phyloP scores from a whole-genome alignment of 2,113 vertebrate genomes.

The Neogale vison region DNA sequence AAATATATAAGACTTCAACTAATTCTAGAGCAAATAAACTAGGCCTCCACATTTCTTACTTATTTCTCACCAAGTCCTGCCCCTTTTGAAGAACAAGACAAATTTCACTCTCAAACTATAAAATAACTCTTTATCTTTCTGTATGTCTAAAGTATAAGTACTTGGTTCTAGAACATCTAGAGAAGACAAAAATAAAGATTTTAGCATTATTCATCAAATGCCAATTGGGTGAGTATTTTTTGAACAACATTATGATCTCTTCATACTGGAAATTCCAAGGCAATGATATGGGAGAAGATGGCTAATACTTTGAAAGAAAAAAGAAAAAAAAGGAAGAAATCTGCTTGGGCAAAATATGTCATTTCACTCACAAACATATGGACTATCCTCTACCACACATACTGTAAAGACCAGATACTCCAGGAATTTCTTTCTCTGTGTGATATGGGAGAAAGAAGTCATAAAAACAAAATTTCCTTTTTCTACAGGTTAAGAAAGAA shows the following conservation, averaged over 20 bases:
- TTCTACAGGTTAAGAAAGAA: conserved; percentile 38
- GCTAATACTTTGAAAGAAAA: conserved; percentile 19
- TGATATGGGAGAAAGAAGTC: not conserved
- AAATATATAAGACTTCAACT: not conserved
- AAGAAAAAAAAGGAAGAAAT: conserved; percentile 52
- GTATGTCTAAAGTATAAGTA: conserved; percentile 44
- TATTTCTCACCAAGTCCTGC: not conserved
- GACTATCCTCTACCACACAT: not conserved
- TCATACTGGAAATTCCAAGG: conserved; percentile 40
- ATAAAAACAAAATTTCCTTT: conserved; percentile 45
- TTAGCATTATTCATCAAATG: conserved; percentile 52
- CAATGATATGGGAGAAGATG: conserved; percentile 1
- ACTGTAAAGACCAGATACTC: not conserved
- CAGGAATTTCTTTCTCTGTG: conserved; percentile 14
- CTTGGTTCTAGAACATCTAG: conserved; percentile 35
- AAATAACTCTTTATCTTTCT: not conserved
- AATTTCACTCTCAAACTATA: conserved; percentile 35
- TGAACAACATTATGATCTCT: conserved; percentile 12
- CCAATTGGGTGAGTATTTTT: not conserved
- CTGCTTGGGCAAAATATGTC: conserved; percentile 11
- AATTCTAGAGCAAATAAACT: conserved; percentile 7
- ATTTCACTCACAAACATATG: conserved; percentile 50
- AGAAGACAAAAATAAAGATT: conserved; percentile 46
- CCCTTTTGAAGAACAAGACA: not conserved
- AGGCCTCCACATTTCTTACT: conserved; percentile 27